Evolutionary conservation across 2,888 invertebrate species (phyloP).

Genomic region (Syritta pipiens): DNA sequence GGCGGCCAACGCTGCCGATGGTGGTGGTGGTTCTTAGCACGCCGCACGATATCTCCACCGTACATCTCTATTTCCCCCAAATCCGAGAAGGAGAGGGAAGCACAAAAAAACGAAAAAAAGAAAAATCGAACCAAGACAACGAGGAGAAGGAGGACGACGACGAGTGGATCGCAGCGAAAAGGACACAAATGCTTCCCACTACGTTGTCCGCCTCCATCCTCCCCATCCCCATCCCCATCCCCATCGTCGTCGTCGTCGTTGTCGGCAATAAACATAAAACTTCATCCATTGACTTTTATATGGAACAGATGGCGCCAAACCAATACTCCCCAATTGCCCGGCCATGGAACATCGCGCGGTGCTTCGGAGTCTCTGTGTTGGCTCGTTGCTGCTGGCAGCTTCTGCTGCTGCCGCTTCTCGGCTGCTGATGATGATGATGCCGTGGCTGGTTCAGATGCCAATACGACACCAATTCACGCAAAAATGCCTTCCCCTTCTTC

Average conservation of each 20-base stretch:
- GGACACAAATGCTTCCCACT: conserved; percentile 42
- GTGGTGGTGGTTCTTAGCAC: conserved; percentile 67
- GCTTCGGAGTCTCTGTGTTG: background rate
- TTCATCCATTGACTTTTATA: conserved; percentile 70
- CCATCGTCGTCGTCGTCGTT: background rate
- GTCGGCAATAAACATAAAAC: conserved; percentile 67
- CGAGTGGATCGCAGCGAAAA: conserved; percentile 36
- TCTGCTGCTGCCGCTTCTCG: conserved; percentile 19
- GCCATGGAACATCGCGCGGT: conserved; percentile 8
- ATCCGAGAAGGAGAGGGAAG: conserved; percentile 50
- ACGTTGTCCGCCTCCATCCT: no score
- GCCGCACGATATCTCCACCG: conserved; percentile 65
- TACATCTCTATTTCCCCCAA: conserved; percentile 67
- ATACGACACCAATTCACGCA: conserved; percentile 68
- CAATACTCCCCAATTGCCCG: conserved; percentile 66
- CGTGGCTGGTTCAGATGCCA: conserved; percentile 47
- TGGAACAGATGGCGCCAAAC: conserved; percentile 70
- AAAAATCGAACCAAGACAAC: background rate
- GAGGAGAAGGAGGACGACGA: background rate
- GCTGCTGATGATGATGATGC: conserved; percentile 20
- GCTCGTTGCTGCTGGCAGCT: conserved; percentile 6
- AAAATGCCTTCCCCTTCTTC: conserved; percentile 20
- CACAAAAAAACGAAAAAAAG: conserved; percentile 61
- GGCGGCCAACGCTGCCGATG: no score
- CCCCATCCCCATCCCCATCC: background rate